A percentile compares a stretch with the other conserved stretches of the same genome.
phyloP scores from a whole-genome alignment of 2,888 invertebrate genomes.

The Limnephilus lunatus region DNA sequence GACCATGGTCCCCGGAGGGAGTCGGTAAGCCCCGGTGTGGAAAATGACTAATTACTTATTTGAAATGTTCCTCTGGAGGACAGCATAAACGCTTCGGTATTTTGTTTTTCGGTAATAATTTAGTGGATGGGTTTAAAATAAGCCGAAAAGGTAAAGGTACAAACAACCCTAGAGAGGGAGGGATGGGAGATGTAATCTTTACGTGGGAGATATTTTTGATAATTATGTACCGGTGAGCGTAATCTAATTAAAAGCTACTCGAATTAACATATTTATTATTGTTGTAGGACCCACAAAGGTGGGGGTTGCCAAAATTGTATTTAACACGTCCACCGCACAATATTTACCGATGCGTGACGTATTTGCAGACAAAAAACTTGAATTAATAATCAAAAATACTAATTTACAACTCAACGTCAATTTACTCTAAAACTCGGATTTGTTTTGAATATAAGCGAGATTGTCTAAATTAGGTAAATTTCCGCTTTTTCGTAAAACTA shows the following conservation, averaged over 20 bases:
- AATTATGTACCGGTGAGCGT: not conserved
- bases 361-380: not conserved
- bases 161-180: not conserved
- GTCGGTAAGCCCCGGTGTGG: slow-evolving; percentile 15
- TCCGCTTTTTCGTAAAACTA: too few species aligned
- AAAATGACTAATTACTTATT: slow-evolving; percentile 51
- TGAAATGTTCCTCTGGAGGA: slow-evolving; percentile 40
- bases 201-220: not conserved
- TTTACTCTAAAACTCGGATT: too few species aligned
- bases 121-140: slow-evolving; percentile 34
- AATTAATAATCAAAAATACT: not conserved
- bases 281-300: too few species aligned
- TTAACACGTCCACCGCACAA: not conserved
- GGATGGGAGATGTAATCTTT: not conserved
- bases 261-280: not conserved
- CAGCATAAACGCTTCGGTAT: slow-evolving; percentile 34
- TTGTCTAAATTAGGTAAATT: too few species aligned
- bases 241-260: not conserved
- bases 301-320: not conserved
- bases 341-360: not conserved
- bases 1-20: not conserved
- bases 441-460: too few species aligned
- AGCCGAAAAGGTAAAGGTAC: slow-evolving; percentile 8
- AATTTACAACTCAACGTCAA: too few species aligned
- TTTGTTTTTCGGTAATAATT: slow-evolving; percentile 39